Evolutionary conservation across 1,140 invertebrate genomes (phyloP).

Genomic region (Temnothorax curvispinosus): DNA sequence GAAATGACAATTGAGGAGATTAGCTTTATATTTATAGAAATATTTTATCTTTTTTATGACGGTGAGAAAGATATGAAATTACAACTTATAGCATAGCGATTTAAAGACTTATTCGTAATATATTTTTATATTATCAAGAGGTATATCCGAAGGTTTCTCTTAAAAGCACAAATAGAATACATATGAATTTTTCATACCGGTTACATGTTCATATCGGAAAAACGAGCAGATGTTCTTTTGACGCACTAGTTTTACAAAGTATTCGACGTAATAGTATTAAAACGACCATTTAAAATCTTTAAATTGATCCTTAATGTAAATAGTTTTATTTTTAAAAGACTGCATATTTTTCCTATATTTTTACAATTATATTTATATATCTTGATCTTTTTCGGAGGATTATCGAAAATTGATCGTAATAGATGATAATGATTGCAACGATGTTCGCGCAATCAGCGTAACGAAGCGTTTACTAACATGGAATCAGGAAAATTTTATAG

Average conservation of each 20-base stretch:
- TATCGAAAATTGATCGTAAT: not conserved
- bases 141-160: not conserved
- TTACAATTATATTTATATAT: not conserved
- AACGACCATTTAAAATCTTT: not conserved
- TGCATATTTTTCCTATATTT: not conserved
- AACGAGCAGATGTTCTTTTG: not conserved
- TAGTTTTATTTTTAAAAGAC: not conserved
- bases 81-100: not conserved
- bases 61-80: not conserved
- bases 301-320: not conserved
- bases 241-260: too few species aligned
- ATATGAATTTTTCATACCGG: not conserved
- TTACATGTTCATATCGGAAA: not conserved
- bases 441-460: slow-evolving; percentile 53
- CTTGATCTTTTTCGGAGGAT: not conserved
- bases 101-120: not conserved
- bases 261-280: not conserved
- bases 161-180: not conserved
- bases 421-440: not conserved
- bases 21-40: slow-evolving; percentile 7
- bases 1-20: slow-evolving; percentile 8
- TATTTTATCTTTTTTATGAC: not conserved
- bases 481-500: slow-evolving; percentile 62
- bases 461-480: slow-evolving; percentile 63
- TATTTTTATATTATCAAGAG: not conserved